Base-by-base conservation (phyloP, 2,797 vertebrate species). In the Silurus aristotelis region DNA sequence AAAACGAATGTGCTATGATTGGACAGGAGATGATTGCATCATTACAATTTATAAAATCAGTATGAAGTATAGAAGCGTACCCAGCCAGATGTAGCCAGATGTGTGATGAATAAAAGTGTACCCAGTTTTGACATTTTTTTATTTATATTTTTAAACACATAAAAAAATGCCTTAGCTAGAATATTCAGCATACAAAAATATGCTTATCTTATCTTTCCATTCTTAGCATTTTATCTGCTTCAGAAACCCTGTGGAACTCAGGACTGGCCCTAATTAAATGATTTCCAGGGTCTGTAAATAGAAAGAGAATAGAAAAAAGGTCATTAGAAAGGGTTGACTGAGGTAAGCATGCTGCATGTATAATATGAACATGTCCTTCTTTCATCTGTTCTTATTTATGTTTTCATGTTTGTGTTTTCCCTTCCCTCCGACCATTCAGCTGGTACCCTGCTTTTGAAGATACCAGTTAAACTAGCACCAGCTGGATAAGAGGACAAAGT, bases 41-140 rank as follows among this genome's bases (percentile, higher is more conserved):
- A 52, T 48, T 48, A 80, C 85, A 90, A 88, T 91, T 91, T 80
- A 87, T 89, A 90, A 73, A 48, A 64, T 60, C 13, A 17, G 80
- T 82, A 67, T 84, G 70, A 73, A 67, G 77, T 79, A 78, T 17
- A n/a, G 22, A 79, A 8, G 22, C 76, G 43, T 76, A 61, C 55
- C 76, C 61, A 83, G 73, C 48, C 48, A 52, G 48, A 52, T 52
- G 48, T 52, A 52, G 48, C 48, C 48, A 52, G 6, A 52, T 52
- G 48, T 83, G 61, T 84, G 66, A 73, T 72, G 77, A 63, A 78
- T 9, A n/a, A 22, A 61, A 15, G 20, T 84, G 27, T 80, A 60
- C 61, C 75, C 67, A 83, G 78, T 46, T 58, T 55, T 82, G 66
- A 73, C 3, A 56, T 52, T 55, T 5, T 64, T 83, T 80, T 71